A percentile compares a stretch with the other conserved stretches of the same genome.
Conservation (phyloP, 2,113 vertebrate species). For the Syrmaticus mikado region DNA sequence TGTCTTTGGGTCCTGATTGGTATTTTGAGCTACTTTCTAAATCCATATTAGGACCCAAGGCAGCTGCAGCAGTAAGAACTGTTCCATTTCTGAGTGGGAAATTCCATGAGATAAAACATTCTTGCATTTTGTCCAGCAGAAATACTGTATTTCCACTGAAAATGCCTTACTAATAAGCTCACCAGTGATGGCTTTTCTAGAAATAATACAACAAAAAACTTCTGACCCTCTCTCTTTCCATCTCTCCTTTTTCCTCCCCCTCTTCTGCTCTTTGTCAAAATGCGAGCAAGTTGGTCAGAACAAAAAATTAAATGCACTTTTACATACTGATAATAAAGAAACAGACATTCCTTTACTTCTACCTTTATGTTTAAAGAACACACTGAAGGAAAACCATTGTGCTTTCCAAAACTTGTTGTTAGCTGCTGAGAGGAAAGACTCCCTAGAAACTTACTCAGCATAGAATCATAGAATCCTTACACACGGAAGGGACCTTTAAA, state of each 20-base stretch:
- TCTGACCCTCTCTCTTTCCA: background rate
- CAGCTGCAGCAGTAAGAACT: slow-evolving; percentile 36
- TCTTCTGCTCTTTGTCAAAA: background rate
- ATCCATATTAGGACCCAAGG: slow-evolving; percentile 64
- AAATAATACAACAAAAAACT: slow-evolving; percentile 17
- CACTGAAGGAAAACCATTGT: background rate
- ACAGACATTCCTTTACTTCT: background rate
- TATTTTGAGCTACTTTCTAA: slow-evolving; percentile 66
- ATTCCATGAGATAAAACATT: slow-evolving; percentile 75
- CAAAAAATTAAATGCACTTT: background rate
- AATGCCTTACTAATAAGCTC: slow-evolving; percentile 45
- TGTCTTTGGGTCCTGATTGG: background rate
- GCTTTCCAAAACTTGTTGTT: background rate
- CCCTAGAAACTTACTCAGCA: background rate
- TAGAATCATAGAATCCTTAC: too few relatives aligned
- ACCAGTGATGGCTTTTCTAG: slow-evolving; percentile 8
- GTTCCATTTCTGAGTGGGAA: slow-evolving; percentile 70
- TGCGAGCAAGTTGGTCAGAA: background rate
- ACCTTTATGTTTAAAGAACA: background rate
- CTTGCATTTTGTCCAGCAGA: slow-evolving; percentile 71
- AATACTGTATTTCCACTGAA: slow-evolving; percentile 67
- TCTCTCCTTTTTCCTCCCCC: background rate
- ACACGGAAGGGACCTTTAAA: too few relatives aligned
- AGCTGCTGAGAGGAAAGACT: background rate
- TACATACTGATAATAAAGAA: background rate